These are phyloP conservation scores for Amitus sp. DNA, from an alignment of 2,888 invertebrate genomes.

Conservation along the genomic window DNA sequence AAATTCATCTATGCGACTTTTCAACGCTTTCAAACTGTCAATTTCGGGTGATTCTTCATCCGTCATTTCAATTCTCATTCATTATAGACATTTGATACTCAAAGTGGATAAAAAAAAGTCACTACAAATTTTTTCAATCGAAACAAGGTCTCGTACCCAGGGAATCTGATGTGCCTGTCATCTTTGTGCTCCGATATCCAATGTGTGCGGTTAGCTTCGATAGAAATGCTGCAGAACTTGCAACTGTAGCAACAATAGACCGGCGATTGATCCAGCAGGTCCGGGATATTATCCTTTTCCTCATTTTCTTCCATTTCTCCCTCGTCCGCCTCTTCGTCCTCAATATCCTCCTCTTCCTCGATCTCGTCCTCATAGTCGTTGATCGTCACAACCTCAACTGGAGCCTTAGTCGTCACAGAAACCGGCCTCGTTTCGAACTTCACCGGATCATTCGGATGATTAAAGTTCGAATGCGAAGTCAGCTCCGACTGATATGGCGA, in stretches of 20 bases:
- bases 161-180: constrained; percentile 3
- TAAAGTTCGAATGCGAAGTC: constrained; percentile 53
- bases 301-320: constrained; percentile 24
- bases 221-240: constrained; percentile 44
- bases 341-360: constrained; percentile 28
- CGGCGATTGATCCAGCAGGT: constrained; percentile 16
- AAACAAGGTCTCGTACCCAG: too few relatives aligned
- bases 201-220: constrained; percentile 50
- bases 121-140: too few relatives aligned
- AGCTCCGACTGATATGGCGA: constrained; percentile 50
- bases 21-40: too few relatives aligned
- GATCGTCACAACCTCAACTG: constrained; percentile 15
- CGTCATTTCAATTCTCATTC: too few relatives aligned
- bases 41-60: too few relatives aligned
- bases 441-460: constrained; percentile 52
- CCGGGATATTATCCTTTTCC: neutral
- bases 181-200: constrained; percentile 53
- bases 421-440: constrained; percentile 34
- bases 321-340: constrained; percentile 4
- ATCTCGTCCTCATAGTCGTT: constrained; percentile 49
- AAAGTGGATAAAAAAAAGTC: too few relatives aligned
- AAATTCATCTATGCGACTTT: too few relatives aligned
- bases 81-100: too few relatives aligned
- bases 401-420: neutral
- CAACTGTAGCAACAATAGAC: constrained; percentile 56